Evolutionary conservation across 2,888 invertebrate species (phyloP).

Genomic region (Zonitis immaculata): DNA sequence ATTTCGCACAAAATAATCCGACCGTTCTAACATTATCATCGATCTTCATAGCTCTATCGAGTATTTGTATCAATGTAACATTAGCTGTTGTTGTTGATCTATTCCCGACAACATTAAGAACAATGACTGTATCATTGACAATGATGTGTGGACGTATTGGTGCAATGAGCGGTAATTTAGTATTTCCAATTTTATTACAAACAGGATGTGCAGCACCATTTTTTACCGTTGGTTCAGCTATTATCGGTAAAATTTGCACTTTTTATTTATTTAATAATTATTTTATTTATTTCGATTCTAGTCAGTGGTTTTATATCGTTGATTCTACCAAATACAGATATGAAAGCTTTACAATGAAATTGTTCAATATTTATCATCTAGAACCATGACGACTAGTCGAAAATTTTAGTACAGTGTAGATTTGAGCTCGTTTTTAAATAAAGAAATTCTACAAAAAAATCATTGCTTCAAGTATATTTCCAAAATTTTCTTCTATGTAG

Average conservation of each 20-base stretch:
- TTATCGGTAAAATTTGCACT: slow-evolving; percentile 56
- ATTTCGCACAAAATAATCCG: slow-evolving; percentile 47
- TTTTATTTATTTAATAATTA: too few relatives aligned
- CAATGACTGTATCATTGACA: slow-evolving; percentile 66
- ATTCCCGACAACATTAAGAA: slow-evolving; percentile 65
- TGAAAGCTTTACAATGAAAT: slow-evolving; percentile 33
- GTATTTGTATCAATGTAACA: slow-evolving; percentile 58
- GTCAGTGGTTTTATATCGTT: slow-evolving; percentile 31
- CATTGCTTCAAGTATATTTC: too few relatives aligned
- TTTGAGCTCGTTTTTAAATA: not conserved
- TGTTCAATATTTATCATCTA: not conserved
- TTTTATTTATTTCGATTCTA: slow-evolving; percentile 11
- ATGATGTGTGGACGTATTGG: slow-evolving; percentile 69
- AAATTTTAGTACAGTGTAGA: not conserved
- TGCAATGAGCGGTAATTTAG: slow-evolving; percentile 64
- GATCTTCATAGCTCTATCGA: slow-evolving; percentile 52
- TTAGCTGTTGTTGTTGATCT: slow-evolving; percentile 61
- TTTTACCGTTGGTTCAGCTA: slow-evolving; percentile 59
- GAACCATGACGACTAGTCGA: not conserved
- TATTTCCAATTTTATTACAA: slow-evolving; percentile 64
- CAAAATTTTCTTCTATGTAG: too few relatives aligned
- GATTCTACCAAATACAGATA: slow-evolving; percentile 36
- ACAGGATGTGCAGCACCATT: slow-evolving; percentile 71
- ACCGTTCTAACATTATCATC: slow-evolving; percentile 48
- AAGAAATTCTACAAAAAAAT: not conserved